Evolutionary conservation across 2,888 invertebrate species (phyloP).

Genomic region (Xanthia togata): DNA sequence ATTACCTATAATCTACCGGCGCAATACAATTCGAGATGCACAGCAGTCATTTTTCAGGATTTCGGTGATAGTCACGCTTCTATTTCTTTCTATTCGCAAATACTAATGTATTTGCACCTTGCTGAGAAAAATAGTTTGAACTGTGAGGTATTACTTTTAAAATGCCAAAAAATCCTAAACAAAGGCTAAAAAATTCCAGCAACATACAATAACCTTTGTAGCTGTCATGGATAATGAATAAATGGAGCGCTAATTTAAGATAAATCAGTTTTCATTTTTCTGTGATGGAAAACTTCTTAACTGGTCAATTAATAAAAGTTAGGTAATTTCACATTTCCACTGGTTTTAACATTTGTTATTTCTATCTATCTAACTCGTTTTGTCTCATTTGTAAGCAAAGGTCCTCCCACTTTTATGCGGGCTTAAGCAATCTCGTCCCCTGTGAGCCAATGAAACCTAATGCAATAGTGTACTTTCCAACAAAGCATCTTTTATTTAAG

Average conservation of each 20-base stretch:
- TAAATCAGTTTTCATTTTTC: neutral
- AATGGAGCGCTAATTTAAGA: conserved; percentile 21
- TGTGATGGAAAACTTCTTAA: too few species aligned
- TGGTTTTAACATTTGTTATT: neutral
- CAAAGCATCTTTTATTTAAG: neutral
- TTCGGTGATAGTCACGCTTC: conserved; percentile 30
- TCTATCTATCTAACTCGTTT: neutral
- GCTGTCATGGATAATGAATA: conserved; percentile 23
- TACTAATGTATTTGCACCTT: conserved; percentile 19
- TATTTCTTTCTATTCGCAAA: neutral
- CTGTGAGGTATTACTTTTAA: conserved; percentile 33
- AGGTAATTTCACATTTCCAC: neutral
- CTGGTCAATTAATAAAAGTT: neutral
- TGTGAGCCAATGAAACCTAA: too few species aligned
- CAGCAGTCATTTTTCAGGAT: neutral
- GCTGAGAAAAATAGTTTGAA: conserved; percentile 9
- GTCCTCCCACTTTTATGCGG: too few species aligned
- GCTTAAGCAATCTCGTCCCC: too few species aligned
- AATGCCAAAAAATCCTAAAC: conserved; percentile 38
- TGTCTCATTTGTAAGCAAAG: neutral
- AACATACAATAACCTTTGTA: conserved; percentile 29
- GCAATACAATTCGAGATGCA: neutral
- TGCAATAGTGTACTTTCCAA: neutral
- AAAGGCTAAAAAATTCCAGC: conserved; percentile 23
- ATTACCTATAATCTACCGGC: too few species aligned